These are phyloP conservation scores for Cosmopolites sordidus DNA, from an alignment of 2,888 invertebrate species.

Conservation along the genomic window DNA sequence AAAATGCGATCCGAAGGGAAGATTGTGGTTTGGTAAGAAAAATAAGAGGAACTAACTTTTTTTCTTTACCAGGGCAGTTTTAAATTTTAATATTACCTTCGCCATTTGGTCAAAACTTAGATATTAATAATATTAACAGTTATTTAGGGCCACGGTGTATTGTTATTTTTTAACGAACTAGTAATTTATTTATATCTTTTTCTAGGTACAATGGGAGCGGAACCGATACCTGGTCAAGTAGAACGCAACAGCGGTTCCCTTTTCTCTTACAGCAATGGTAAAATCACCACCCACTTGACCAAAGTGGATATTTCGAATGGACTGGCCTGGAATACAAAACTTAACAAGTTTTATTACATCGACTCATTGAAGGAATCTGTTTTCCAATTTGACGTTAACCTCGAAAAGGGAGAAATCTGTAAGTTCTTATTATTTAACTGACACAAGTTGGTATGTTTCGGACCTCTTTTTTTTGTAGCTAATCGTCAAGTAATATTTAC, in stretches of 20 bases:
- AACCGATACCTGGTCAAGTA: constrained; percentile 28
- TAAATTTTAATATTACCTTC: too few relatives aligned
- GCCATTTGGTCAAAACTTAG: too few relatives aligned
- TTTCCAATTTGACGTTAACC: constrained; percentile 62
- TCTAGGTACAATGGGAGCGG: constrained; percentile 37
- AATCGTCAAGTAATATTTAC: constrained; percentile 59
- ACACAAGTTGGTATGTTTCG: not conserved
- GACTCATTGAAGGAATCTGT: constrained; percentile 63
- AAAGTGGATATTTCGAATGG: constrained; percentile 56
- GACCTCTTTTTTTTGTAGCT: constrained; percentile 48
- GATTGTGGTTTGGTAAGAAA: constrained; percentile 55
- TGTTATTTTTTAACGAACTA: too few relatives aligned
- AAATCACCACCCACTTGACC: constrained; percentile 30
- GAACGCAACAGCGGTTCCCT: constrained; percentile 31
- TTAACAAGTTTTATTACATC: constrained; percentile 69
- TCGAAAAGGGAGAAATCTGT: constrained; percentile 51
- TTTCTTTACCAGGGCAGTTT: not conserved
- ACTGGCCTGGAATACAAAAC: constrained; percentile 65
- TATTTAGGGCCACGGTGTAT: too few relatives aligned
- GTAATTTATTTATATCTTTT: too few relatives aligned
- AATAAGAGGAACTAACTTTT: not conserved
- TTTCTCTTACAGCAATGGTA: constrained; percentile 30
- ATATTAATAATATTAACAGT: too few relatives aligned
- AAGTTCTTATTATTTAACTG: constrained; percentile 27
- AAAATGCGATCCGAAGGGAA: constrained; percentile 70